Base-by-base conservation (phyloP, 1,140 invertebrate genomes). In the Cecropterus lyciades region DNA sequence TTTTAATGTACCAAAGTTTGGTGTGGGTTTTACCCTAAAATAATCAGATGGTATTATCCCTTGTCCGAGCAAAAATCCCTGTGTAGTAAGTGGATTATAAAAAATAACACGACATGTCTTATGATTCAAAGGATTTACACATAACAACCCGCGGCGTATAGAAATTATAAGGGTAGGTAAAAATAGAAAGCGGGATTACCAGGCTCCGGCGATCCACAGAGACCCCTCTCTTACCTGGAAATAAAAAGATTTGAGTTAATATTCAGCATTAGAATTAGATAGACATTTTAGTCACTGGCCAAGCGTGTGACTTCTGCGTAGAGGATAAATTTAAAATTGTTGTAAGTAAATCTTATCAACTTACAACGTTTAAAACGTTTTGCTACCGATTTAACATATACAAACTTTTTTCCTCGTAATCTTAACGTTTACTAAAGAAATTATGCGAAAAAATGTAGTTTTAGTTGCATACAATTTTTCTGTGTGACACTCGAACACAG, bases 61-160 rank as follows among this genome's bases (percentile, higher is more conserved):
- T 52, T 52, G 13, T 30, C 13, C 27, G 13, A 13, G 6, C n/a
- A 30, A 37, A 55, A 37, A 55, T 40, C 14, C 15, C 14, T 33
- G 17, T n/a, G 9, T 37, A 40, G 15, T 55, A 55, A 40, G 51
- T 55, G 30, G 27, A 40, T 55, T 55, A 55, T 40, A 55, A 55
- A n/a, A 14, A 55, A 55, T 55, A 37, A 55, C 51, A 40, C 15
- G 27, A 46, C 16, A 46, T 6, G 4, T 46, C 51, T 55, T 40
- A 11, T 13, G 30, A 40, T 30, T 40, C 51, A 37, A 55, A 40
- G 33, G 51, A 15, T 55, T 55, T 40, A 40, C 33, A 55, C 13
- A 55, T 16, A 14, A 15, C 13, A 55, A 3, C 14, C 51, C 51
- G 27, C 51, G 13, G 51, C 51, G 15, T 16, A 55, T 24, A 55